phyloP scores from a whole-genome alignment of 2,888 invertebrate species.

The Cetonia aurata region DNA sequence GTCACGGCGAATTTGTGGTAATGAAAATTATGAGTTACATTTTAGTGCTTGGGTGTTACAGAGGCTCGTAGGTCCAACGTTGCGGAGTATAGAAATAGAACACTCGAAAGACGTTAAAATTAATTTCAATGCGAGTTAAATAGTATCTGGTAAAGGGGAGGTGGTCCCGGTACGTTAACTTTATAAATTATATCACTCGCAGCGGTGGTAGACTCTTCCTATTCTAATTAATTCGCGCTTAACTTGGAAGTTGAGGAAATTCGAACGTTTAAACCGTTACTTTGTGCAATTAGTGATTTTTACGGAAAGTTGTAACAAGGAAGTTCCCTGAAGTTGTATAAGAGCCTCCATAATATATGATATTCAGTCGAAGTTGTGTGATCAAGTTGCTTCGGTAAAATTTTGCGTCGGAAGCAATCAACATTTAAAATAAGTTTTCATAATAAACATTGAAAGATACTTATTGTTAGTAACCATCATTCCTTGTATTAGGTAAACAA shows the following conservation, averaged over 20 bases:
- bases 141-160: constrained; percentile 41
- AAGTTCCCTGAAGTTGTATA: no score
- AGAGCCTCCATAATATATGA: no score
- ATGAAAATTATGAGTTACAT: constrained; percentile 57
- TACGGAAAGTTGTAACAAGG: background rate
- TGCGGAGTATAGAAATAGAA: constrained; percentile 51
- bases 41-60: constrained; percentile 53
- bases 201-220: constrained; percentile 2
- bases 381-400: no score
- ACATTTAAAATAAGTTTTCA: no score
- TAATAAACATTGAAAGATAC: no score
- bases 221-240: constrained; percentile 29
- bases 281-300: constrained; percentile 11
- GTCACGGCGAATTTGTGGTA: constrained; percentile 60
- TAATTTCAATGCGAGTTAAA: constrained; percentile 42
- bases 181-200: constrained; percentile 45
- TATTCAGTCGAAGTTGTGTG: no score
- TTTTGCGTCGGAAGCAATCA: no score
- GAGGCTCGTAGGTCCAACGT: constrained; percentile 49
- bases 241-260: constrained; percentile 25
- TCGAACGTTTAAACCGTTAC: constrained; percentile 19
- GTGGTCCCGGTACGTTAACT: constrained; percentile 49
- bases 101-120: constrained; percentile 48
- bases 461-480: no score
- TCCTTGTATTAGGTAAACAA: no score